Evolutionary conservation across 2,113 vertebrate genomes (phyloP), one percentile per base, ranked within the genome.

Genomic region (Caretta caretta): DNA sequence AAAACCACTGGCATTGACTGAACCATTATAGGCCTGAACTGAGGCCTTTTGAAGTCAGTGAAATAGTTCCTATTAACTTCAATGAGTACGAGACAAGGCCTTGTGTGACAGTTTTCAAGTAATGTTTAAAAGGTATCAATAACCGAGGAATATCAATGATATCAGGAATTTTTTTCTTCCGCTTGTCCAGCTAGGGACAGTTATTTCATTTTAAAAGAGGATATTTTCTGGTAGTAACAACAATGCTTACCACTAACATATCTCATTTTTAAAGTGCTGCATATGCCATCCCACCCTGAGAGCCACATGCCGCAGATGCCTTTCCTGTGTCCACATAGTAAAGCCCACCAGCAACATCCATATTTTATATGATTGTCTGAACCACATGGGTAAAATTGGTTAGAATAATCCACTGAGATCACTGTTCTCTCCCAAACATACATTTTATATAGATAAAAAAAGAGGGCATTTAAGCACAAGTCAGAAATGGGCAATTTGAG

Each of bases 71-170:
- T 11, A 78, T 93, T 93, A 93, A 76, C 82, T 95, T 93, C 69
- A 93, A 89, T 89, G 88, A 95, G 20, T 54, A 90, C 6, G 31
- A 87, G 54, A 94, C 42, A 27, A 92, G 93, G 42, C 10, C 6
- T 17, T 76, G 1, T 59, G 69, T 92, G 90, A 86, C 42, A 87
- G 86, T n/a, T 59, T 86, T 96, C 90, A 92, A 93, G 90, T 82
- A 94, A 31, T 5, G 92, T 10, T 96, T 85, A 83, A 83, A 91
- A 90, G 8, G 57, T 81, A 82, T 84, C 76, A 96, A 86, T 89
- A 93, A 89, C 90, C 83, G 89, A 69, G 10, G 59, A 89, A 49
- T 8, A 56, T 51, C 27, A 89, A 87, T 56, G 3, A 7, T 51
- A 84, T 51, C 57, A 85, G 0, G 42, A 6, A 29, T 92, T 59